Conservation (phyloP, 2,113 vertebrate species). For the Seriola dumerili region DNA sequence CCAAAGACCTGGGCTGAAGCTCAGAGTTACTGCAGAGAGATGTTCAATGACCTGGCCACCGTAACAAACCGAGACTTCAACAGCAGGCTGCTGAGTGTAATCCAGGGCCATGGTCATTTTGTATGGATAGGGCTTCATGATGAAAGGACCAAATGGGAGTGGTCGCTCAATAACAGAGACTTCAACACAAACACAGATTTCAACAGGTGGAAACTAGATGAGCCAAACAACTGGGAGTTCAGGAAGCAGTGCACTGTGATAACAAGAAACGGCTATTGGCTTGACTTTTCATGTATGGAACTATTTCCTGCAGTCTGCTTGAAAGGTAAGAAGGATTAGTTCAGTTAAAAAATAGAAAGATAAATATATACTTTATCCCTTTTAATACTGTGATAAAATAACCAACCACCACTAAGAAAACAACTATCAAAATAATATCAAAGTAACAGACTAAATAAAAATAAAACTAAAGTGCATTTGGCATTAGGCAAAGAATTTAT, state of each 20-base stretch:
- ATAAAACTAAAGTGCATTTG: no score
- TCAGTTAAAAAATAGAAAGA: no score
- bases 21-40: conserved; percentile 47
- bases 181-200: background rate
- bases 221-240: fast-evolving
- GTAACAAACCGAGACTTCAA: background rate
- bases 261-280: fast-evolving
- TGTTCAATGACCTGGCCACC: conserved; percentile 42
- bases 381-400: no score
- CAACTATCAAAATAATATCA: no score
- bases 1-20: conserved; percentile 46
- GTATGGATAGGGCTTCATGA: conserved; percentile 55
- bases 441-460: no score
- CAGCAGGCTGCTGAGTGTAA: background rate
- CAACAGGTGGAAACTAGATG: fast-evolving
- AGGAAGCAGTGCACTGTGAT: background rate
- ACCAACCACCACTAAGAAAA: no score
- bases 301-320: background rate
- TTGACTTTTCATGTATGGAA: fast-evolving
- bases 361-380: no score
- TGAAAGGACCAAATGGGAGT: conserved; percentile 25
- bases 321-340: conserved; percentile 27
- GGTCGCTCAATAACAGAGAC: background rate
- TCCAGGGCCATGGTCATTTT: fast-evolving
- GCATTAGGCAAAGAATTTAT: no score